Evolutionary conservation across 2,113 vertebrate species (phyloP).

Genomic region (Halcyon senegalensis): DNA sequence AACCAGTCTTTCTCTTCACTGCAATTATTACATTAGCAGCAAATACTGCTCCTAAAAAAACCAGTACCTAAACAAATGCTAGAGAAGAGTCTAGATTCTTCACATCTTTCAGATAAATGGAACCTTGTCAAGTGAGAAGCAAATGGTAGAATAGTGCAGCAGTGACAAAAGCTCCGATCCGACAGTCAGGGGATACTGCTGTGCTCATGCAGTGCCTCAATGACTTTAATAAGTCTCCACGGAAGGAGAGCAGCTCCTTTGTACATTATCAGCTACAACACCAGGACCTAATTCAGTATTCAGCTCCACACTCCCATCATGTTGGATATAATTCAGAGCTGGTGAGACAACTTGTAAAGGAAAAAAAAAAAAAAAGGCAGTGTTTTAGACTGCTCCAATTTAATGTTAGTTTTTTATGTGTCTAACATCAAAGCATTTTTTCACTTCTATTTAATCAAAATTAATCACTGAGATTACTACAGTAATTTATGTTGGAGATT

Average conservation of each 20-base stretch:
- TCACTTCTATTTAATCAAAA: conserved; percentile 66
- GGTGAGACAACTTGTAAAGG: conserved; percentile 13
- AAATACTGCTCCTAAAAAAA: not conserved
- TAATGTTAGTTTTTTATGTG: conserved; percentile 34
- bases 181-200: not conserved
- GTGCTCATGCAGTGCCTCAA: not conserved
- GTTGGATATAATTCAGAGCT: not conserved
- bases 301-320: not conserved
- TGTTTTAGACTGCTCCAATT: conserved; percentile 40
- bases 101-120: not conserved
- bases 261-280: not conserved
- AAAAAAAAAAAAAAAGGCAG: not conserved
- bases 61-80: not conserved
- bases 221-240: not conserved
- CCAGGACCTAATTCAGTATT: not conserved
- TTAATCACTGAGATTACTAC: conserved; percentile 54
- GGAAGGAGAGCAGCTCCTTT: not conserved
- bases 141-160: not conserved
- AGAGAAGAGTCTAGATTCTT: not conserved
- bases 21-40: not conserved
- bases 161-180: not conserved
- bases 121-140: not conserved
- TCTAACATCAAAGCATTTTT: conserved; percentile 61
- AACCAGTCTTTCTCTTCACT: not conserved
- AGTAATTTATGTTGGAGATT: conserved; percentile 58